Evolutionary conservation across 2,113 vertebrate genomes (phyloP).

Genomic region (Hydrochoerus hydrochaeris): DNA sequence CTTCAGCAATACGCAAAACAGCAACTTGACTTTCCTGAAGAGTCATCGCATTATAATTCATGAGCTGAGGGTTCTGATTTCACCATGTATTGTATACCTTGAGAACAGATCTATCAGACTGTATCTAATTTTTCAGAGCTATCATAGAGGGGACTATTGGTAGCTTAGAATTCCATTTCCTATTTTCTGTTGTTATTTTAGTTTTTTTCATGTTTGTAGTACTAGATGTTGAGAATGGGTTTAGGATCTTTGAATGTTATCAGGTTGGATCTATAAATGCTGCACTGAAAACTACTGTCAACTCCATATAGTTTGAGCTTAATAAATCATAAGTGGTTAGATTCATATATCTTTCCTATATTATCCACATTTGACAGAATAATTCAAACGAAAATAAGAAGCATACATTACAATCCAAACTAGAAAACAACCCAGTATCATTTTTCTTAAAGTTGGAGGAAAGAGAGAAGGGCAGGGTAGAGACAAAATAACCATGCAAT

Average conservation of each 20-base stretch:
- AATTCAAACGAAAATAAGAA: conserved; percentile 52
- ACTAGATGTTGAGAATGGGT: background rate
- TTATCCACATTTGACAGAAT: conserved; percentile 19
- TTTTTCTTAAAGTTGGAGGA: background rate
- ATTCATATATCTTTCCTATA: conserved; percentile 54
- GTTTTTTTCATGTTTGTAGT: background rate
- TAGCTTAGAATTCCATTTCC: background rate
- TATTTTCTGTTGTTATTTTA: conserved; percentile 17
- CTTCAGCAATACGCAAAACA: background rate
- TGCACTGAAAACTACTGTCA: conserved; percentile 49
- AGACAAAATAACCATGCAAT: background rate
- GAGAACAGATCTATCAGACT: background rate
- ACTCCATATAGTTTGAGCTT: background rate
- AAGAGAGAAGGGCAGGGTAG: background rate
- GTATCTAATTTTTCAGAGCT: background rate
- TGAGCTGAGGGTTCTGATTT: background rate
- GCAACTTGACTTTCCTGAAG: background rate
- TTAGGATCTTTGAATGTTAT: conserved; percentile 42
- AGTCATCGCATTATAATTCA: background rate
- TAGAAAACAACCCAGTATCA: background rate
- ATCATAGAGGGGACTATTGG: background rate
- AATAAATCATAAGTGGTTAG: conserved; percentile 23
- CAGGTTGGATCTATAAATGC: background rate
- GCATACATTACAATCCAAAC: background rate
- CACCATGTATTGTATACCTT: background rate